Conservation (phyloP, 2,797 vertebrate genomes). For the Eptatretus atami region DNA sequence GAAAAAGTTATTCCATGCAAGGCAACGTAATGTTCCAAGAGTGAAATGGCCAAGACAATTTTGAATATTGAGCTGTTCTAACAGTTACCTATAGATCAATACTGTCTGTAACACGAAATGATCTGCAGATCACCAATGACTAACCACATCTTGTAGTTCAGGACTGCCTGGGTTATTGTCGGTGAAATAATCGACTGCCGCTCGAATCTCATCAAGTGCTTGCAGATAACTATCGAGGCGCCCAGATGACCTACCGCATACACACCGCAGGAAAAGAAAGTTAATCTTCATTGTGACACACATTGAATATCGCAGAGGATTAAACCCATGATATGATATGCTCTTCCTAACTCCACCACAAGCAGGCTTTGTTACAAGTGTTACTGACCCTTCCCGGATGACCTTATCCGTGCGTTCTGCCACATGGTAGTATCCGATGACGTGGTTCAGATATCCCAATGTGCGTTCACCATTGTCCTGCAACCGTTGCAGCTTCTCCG, state of each 20-base stretch:
- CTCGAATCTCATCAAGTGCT: constrained; percentile 80
- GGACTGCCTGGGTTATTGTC: constrained; percentile 92
- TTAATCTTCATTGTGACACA: too few species aligned
- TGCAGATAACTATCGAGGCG: constrained; percentile 56
- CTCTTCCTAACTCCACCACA: too few species aligned
- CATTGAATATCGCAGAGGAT: too few species aligned
- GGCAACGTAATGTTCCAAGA: too few species aligned
- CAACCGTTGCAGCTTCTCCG: constrained; percentile 74
- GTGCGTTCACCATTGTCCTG: constrained; percentile 94
- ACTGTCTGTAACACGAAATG: too few species aligned
- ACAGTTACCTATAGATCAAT: background rate
- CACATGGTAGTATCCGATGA: constrained; percentile 90
- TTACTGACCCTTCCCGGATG: constrained; percentile 55
- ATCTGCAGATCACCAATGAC: constrained; percentile 4
- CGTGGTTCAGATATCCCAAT: constrained; percentile 59
- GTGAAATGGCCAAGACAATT: background rate
- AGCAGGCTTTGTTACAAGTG: too few species aligned
- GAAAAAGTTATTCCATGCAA: too few species aligned
- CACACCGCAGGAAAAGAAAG: too few species aligned
- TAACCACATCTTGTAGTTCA: constrained; percentile 79
- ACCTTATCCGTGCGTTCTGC: constrained; percentile 75
- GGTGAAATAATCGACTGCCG: constrained; percentile 89
- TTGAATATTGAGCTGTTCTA: background rate
- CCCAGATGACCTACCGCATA: constrained; percentile 32
- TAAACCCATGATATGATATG: too few species aligned